These are phyloP conservation scores for Bufo bufo DNA, from an alignment of 2,113 vertebrate genomes.

Conservation along the genomic window DNA sequence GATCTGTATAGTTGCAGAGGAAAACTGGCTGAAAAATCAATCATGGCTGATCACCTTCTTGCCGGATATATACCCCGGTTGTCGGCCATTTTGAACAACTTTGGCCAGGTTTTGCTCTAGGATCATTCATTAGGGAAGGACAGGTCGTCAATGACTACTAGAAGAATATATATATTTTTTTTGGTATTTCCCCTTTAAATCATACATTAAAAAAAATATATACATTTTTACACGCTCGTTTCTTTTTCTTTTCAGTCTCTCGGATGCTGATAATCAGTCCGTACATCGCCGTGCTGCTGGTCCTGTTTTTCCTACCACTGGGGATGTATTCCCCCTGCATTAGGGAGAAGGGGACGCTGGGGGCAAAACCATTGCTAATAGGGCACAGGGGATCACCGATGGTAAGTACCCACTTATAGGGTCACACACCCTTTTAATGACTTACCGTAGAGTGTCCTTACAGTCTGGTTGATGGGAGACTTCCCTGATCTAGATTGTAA, in stretches of 20 bases:
- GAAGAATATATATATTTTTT: not conserved
- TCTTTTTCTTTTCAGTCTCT: constrained; percentile 71
- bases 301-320: constrained; percentile 86
- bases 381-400: constrained; percentile 91
- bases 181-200: not conserved
- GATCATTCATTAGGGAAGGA: too few relatives aligned
- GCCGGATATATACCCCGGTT: too few relatives aligned
- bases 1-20: too few relatives aligned
- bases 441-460: not conserved
- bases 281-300: constrained; percentile 80
- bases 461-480: not conserved
- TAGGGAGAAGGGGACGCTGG: constrained; percentile 79
- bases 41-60: too few relatives aligned
- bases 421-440: not conserved
- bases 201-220: not conserved
- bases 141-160: too few relatives aligned
- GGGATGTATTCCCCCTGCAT: constrained; percentile 92
- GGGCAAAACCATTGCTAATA: constrained; percentile 82
- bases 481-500: not conserved
- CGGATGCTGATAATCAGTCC: constrained; percentile 78
- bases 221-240: not conserved
- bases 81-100: too few relatives aligned
- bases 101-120: too few relatives aligned
- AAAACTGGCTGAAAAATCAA: too few relatives aligned
- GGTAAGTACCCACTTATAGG: constrained; percentile 69